Percentiles rank a stretch among this genome's conserved stretches.
phyloP scores from a whole-genome alignment of 2,113 vertebrate genomes.

The Pleuronectes platessa region DNA sequence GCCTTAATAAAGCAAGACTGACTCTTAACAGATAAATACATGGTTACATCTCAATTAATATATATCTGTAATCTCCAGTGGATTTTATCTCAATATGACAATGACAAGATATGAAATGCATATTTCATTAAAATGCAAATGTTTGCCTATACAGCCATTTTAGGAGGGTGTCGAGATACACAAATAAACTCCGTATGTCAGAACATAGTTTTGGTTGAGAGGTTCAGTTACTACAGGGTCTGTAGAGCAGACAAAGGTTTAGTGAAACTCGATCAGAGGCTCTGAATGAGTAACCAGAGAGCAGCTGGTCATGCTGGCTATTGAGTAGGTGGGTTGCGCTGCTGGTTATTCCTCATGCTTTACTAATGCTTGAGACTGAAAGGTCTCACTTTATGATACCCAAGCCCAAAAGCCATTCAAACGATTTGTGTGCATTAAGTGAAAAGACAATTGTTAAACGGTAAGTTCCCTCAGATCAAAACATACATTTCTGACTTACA shows the following conservation, averaged over 20 bases:
- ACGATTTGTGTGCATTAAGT: too few species aligned
- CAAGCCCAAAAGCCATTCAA: neutral
- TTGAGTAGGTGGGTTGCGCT: slow-evolving; percentile 13
- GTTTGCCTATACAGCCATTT: too few species aligned
- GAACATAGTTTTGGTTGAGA: neutral
- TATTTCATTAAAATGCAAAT: neutral
- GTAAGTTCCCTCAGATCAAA: too few species aligned
- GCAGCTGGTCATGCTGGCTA: slow-evolving; percentile 1
- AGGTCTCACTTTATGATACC: neutral
- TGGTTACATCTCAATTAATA: neutral
- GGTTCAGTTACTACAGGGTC: neutral
- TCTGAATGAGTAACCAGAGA: slow-evolving; percentile 27
- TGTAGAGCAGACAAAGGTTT: slow-evolving; percentile 11
- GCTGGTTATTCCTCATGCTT: slow-evolving; percentile 8
- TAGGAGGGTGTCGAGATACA: too few species aligned
- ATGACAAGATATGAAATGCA: neutral
- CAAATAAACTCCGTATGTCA: too few species aligned
- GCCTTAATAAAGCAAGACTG: neutral
- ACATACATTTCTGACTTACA: too few species aligned
- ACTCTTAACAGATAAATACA: neutral
- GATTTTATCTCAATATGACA: neutral
- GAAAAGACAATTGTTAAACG: too few species aligned
- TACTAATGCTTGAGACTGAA: neutral
- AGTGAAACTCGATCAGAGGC: slow-evolving; percentile 4
- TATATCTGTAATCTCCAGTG: neutral